Evolutionary conservation across 2,888 invertebrate species (phyloP), one percentile per base, ranked within the genome.

Genomic region (Cataglyphis livida): DNA sequence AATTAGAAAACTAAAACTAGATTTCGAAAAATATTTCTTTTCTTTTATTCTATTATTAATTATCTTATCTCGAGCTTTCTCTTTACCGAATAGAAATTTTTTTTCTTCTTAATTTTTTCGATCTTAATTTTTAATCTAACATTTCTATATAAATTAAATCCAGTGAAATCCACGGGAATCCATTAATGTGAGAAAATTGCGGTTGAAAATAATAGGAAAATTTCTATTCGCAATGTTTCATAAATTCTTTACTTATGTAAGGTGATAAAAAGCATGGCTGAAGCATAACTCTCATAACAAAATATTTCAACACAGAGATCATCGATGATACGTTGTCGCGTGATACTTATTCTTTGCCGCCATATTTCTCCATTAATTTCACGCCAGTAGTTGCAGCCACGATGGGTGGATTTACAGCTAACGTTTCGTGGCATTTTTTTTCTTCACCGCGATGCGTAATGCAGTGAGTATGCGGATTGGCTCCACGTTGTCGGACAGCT

Each of bases 361-460:
- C 1, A 48, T 51, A n/a, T 15, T 44, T 4, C 76, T 90, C 86
- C 91, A 75, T 92, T 92, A 91, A 92, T 92, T 93, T 92, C 92
- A 92, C 92, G 92, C 90, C 90, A 85, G 85, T 90, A 90, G 89
- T 88, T 91, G 88, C 85, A 83, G 78, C 71, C 70, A 84, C 74
- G 82, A 85, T 81, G 85, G 86, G 86, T 89, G 88, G 90, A 92
- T 92, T 91, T 91, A 92, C 91, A 87, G 90, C 85, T 86, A 21
- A 21, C 79, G 85, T 85, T 84, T 81, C 74, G 65, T 82, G 64
- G 82, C 82, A 74, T 83, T 48, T 48, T n/a, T n/a, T 51, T 79
- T 81, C 85, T 88, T 85, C 82, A 73, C 64, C 65, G 41, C 15
- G 68, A 62, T 87, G 87, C 86, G 85, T 87, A 88, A 89, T 83